A percentile compares a stretch with the other conserved stretches of the same genome.
phyloP scores from a whole-genome alignment of 2,797 vertebrate species.

The Masticophis lateralis region DNA sequence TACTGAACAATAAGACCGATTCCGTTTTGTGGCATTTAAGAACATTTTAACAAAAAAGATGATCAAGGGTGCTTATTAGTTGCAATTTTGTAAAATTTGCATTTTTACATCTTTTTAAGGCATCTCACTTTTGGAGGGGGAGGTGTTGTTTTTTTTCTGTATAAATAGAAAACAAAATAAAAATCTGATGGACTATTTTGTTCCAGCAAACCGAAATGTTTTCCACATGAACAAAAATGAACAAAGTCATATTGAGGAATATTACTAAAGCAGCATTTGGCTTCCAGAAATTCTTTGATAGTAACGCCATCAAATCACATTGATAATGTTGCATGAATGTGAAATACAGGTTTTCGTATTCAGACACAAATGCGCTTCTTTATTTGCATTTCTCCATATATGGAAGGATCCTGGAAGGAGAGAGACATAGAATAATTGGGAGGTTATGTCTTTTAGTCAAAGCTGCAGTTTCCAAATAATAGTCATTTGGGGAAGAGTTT shows the following conservation, averaged over 20 bases:
- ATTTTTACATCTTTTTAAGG: neutral
- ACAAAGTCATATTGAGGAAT: neutral
- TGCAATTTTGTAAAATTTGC: neutral
- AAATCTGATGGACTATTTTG: neutral
- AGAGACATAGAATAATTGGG: neutral
- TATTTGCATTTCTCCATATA: neutral
- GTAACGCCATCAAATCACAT: neutral
- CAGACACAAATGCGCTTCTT: neutral
- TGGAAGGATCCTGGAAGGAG: neutral
- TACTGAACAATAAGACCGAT: neutral
- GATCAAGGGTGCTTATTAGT: neutral
- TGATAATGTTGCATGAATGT: neutral
- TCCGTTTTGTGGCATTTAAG: neutral
- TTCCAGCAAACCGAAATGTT: neutral
- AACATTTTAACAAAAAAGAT: neutral
- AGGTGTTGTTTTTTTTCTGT: neutral
- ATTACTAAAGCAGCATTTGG: neutral
- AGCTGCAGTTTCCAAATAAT: neutral
- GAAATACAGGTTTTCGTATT: neutral
- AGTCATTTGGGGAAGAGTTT: neutral
- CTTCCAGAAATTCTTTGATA: neutral
- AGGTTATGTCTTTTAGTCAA: neutral
- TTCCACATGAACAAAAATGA: neutral
- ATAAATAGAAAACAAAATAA: neutral
- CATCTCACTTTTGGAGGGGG: neutral